phyloP scores from a whole-genome alignment of 1,140 invertebrate genomes.

The Idris sp. region DNA sequence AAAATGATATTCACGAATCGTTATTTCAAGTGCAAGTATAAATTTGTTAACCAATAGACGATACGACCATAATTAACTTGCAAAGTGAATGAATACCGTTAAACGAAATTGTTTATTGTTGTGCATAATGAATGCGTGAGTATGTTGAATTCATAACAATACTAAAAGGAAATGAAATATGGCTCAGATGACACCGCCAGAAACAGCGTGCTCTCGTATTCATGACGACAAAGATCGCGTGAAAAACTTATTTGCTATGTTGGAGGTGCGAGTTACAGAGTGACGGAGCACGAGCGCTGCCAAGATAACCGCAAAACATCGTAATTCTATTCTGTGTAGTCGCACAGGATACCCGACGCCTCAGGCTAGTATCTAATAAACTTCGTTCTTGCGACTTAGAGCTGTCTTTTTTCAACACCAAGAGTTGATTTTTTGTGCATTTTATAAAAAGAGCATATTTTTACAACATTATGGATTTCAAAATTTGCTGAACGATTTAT shows the following conservation, averaged over 20 bases:
- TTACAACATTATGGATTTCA: too few relatives aligned
- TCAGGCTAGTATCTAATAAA: constrained; percentile 55
- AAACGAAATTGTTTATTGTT: constrained; percentile 49
- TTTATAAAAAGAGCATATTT: too few relatives aligned
- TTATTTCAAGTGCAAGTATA: constrained; percentile 33
- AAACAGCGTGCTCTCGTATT: constrained; percentile 10
- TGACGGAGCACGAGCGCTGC: constrained; percentile 38
- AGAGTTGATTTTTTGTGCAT: constrained; percentile 1
- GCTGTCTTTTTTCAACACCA: constrained; percentile 22
- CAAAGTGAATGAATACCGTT: constrained; percentile 46
- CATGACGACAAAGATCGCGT: constrained; percentile 29
- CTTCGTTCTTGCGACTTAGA: constrained; percentile 23
- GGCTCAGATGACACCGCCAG: constrained; percentile 23
- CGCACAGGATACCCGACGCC: constrained; percentile 36
- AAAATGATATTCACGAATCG: constrained; percentile 27
- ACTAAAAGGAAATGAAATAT: constrained; percentile 42
- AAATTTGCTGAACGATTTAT: too few relatives aligned
- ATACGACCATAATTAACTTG: constrained; percentile 42
- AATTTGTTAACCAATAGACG: constrained; percentile 29
- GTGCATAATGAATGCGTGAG: constrained; percentile 21
- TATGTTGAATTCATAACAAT: constrained; percentile 18
- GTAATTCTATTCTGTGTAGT: constrained; percentile 50
- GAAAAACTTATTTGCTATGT: constrained; percentile 48
- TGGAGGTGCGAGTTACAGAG: constrained; percentile 24
- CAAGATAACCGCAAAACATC: constrained; percentile 45